A percentile compares a stretch with the other conserved stretches of the same genome.
Evolutionary conservation across 2,113 vertebrate species (phyloP).

Genomic region (Alexandromys fortis): DNA sequence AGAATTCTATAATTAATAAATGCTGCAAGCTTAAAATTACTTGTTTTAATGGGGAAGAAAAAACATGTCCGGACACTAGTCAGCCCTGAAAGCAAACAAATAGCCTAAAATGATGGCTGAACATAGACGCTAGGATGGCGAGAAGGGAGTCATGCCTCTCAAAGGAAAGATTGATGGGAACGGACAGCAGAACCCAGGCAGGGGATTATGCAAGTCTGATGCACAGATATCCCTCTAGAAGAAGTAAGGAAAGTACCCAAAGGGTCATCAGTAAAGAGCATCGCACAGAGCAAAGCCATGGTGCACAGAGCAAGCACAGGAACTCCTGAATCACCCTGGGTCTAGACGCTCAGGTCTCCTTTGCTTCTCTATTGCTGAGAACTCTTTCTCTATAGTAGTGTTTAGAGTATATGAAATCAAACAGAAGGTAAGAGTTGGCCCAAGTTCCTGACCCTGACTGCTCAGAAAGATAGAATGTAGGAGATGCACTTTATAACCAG

Average conservation of each 20-base stretch:
- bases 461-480: neutral
- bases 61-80: conserved; percentile 36
- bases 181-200: neutral
- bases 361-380: neutral
- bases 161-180: conserved; percentile 8
- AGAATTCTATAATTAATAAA: conserved; percentile 57
- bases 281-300: accelerated
- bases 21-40: conserved; percentile 53
- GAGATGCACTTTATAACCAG: neutral
- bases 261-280: neutral
- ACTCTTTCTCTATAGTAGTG: neutral
- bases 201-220: neutral
- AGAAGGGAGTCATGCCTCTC: neutral
- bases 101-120: conserved; percentile 7
- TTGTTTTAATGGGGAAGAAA: conserved; percentile 48
- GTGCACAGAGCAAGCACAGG: accelerated
- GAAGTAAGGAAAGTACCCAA: neutral
- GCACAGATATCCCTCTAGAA: neutral
- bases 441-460: neutral
- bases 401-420: neutral
- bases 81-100: conserved; percentile 72
- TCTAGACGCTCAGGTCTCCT: neutral
- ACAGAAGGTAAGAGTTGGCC: neutral
- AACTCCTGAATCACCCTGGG: accelerated
- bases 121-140: neutral